Conservation (phyloP, 2,113 vertebrate genomes). For the Tympanuchus pallidicinctus region DNA sequence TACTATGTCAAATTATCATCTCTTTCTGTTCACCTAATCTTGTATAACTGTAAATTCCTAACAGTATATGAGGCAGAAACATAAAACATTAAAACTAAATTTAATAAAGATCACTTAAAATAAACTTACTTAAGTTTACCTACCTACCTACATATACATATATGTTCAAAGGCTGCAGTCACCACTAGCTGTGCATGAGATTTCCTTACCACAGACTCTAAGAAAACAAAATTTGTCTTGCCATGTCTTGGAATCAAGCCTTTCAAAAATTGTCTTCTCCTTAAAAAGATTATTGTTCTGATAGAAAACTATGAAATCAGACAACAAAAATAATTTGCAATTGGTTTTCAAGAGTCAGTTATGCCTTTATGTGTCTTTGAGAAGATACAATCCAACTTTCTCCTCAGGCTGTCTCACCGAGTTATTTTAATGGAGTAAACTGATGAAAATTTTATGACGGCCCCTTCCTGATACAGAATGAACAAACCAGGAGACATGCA, state of each 20-base stretch:
- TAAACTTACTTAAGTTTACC: background rate
- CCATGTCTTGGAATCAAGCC: background rate
- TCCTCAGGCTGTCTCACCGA: background rate
- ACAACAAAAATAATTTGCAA: background rate
- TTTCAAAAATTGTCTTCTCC: background rate
- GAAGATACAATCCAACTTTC: background rate
- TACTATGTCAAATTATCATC: background rate
- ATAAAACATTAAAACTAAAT: background rate
- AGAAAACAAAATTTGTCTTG: background rate
- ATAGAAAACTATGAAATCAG: background rate
- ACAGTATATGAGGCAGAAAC: background rate
- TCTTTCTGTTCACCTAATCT: background rate
- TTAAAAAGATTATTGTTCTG: slow-evolving; percentile 1
- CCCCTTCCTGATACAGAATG: background rate
- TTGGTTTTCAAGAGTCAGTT: background rate
- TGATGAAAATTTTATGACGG: slow-evolving; percentile 49
- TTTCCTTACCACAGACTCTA: background rate
- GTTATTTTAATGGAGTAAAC: slow-evolving; percentile 16
- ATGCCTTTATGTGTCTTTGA: background rate
- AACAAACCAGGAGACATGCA: background rate
- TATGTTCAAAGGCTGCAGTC: background rate
- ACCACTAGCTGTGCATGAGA: background rate
- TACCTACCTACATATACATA: no score
- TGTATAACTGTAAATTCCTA: background rate
- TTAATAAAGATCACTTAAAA: background rate